phyloP scores from a whole-genome alignment of 2,888 invertebrate species.

The Acanthosepion pharaonis region DNA sequence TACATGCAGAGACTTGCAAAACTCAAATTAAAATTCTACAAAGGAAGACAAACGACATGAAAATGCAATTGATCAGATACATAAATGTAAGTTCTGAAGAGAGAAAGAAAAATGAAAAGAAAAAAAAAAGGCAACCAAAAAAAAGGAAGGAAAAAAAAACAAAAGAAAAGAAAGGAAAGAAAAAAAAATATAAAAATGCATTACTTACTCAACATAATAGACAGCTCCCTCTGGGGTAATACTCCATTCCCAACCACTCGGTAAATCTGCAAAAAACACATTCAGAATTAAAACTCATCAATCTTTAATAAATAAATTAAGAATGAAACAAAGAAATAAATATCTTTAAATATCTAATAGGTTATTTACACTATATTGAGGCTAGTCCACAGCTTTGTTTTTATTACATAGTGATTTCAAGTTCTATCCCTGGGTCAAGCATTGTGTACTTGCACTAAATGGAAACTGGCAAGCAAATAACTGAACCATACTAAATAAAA shows the following conservation, averaged over 20 bases:
- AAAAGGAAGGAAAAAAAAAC: no score
- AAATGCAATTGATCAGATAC: not conserved
- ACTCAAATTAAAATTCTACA: not conserved
- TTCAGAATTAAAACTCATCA: not conserved
- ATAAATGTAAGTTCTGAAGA: not conserved
- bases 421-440: no score
- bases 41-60: not conserved
- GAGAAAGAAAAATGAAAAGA: no score
- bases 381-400: no score
- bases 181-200: not conserved
- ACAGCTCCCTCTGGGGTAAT: constrained; percentile 40
- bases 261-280: not conserved
- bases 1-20: not conserved
- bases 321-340: not conserved
- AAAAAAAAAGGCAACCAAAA: not conserved
- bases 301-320: not conserved
- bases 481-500: no score
- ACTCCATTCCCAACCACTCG: constrained; percentile 42
- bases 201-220: constrained; percentile 43
- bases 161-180: no score
- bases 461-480: no score
- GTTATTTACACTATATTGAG: not conserved
- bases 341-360: not conserved
- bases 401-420: no score
- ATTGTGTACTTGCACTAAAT: no score